Evolutionary conservation across 92 coral and sea anemone genomes (phyloP), one percentile per base, ranked within the genome.

Genomic region (Siderastrea siderea): DNA sequence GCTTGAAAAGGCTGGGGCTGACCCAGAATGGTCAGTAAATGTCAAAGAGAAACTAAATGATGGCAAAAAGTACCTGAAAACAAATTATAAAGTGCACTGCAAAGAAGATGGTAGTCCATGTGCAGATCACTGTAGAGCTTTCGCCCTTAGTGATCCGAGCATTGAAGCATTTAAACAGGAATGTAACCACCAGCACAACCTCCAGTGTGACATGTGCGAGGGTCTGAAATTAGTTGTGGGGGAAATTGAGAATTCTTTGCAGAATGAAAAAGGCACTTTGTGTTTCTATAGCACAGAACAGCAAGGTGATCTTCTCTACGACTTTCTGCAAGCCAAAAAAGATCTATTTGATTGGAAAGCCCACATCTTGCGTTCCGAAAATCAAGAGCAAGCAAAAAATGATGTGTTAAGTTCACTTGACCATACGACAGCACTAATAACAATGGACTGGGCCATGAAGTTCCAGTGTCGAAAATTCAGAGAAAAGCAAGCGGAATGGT

Each of bases 331-430:
- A 38, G 69, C 91, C 50, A 81, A 83, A 68, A 71, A 65, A 48
- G 47, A 77, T 48, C 75, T 86, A 68, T 88, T 79, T 68, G 81
- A 87, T n/a, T 91, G 94, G 94, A 87, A 91, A 87, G 94, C 94
- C 62, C 90, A 91, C 47, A 84, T 91, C 43, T 69, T 91, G 75
- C 84, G 94, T 17, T 91, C 92, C 44, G 92, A 87, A 83, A 87
- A 91, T 57, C 90, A 91, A 88, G 90, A 91, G 61, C 80, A 26
- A 61, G 91, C 92, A 12, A 91, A 91, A 60, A 87, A 91, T 68
- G 85, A 74, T 57, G 83, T 75, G 16, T 53, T 84, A 15, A 84
- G 62, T 46, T 47, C 78, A 53, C 70, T 71, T 57, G 90, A 79
- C 61, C 61, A 61, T 71, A 63, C 81, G 6, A 58, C 90, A 65